Evolutionary conservation across 2,888 invertebrate species (phyloP), one percentile per base, ranked within the genome.

Genomic region (Pterostichus niger): DNA sequence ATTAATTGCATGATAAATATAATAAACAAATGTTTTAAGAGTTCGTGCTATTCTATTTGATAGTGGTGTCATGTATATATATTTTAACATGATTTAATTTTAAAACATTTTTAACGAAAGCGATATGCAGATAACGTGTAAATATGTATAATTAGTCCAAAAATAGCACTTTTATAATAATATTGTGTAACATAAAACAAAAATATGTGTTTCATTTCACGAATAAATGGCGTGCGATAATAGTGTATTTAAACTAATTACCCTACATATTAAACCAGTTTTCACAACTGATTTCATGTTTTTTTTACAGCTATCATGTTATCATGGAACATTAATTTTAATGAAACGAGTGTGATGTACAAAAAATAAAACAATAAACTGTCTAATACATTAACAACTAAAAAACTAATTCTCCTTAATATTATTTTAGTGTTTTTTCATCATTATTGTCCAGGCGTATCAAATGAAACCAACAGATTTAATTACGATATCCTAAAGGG

Each of bases 401-500:
- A 49, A 75, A 49, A 49, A 33, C 75, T 31, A 52, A 75, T 54
- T 52, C 71, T 52, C 71, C 73, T 59, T 83, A 68, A 78, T 71
- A 52, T 54, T 44, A 56, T 35, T 56, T 59, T 11, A 31, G n/a
- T 64, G 33, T 71, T 71, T 71, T 68, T 71, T 71, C 13, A 44
- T 35, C 35, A 64, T 13, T n/a, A 33, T 44, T 46, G 7, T 17
- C 6, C 13, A 10, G 56, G 59, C 75, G 81, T 68, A 61, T 56
- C 84, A 24, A 75, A 73, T 73, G 61, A 75, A 83, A 73, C 35
- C 80, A 80, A 73, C 52, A 64, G 73, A 83, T 80, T 77, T 80
- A 83, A 79, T 83, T 68, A 83, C 52, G 68, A 80, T 81, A 81
- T 81, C 56, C 46, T 64, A 61, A 44, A 68, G 56, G 44, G 44